A percentile compares a stretch with the other conserved stretches of the same genome.
Conservation (phyloP, 2,888 invertebrate species). For the Fragum fragum region DNA sequence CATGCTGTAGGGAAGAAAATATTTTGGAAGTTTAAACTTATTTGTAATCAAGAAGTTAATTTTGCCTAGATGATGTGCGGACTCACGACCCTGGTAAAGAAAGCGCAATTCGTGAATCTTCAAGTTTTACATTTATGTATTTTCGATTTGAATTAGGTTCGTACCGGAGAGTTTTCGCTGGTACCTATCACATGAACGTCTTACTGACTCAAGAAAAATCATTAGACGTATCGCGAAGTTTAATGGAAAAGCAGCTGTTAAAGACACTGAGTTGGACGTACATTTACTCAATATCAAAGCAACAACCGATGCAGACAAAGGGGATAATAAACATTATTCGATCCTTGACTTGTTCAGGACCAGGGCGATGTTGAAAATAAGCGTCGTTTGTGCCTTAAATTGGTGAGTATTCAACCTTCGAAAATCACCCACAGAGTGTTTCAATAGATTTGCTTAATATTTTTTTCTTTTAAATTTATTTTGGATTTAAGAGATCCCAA, state of each 20-base stretch:
- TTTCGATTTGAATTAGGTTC: too few relatives aligned
- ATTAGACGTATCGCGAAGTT: slow-evolving; percentile 58
- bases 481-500: too few relatives aligned
- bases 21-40: too few relatives aligned
- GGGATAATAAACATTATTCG: slow-evolving; percentile 55
- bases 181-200: slow-evolving; percentile 61
- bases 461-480: too few relatives aligned
- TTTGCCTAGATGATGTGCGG: too few relatives aligned
- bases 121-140: too few relatives aligned
- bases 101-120: too few relatives aligned
- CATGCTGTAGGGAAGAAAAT: too few relatives aligned
- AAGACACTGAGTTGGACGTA: slow-evolving; percentile 40
- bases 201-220: slow-evolving; percentile 56
- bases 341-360: slow-evolving; percentile 56
- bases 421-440: too few relatives aligned
- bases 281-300: slow-evolving; percentile 1
- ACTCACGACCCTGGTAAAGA: too few relatives aligned
- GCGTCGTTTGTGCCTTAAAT: slow-evolving; percentile 46
- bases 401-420: slow-evolving; percentile 66
- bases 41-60: too few relatives aligned
- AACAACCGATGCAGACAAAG: slow-evolving; percentile 13
- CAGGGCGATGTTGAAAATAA: slow-evolving; percentile 42
- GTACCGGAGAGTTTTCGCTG: slow-evolving; percentile 74
- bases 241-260: slow-evolving; percentile 50
- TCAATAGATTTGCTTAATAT: too few relatives aligned